Base-by-base conservation (phyloP, 2,797 vertebrate genomes). In the Capromys pilorides region DNA sequence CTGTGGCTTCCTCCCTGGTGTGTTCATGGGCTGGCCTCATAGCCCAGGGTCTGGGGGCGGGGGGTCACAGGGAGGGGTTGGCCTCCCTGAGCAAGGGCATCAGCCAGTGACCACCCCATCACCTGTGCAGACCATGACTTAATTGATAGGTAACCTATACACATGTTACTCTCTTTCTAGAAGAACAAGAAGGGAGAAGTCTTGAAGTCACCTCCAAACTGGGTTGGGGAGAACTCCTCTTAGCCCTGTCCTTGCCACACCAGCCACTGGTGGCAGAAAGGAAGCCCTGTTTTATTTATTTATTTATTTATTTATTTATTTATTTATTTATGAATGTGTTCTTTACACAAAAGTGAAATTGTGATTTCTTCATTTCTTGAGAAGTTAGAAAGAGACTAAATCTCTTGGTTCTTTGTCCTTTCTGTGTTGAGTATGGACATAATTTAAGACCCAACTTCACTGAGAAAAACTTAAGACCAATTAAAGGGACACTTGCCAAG, bases 351-450 rank as follows among this genome's bases (percentile, higher is more conserved):
- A 69, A 10, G 39, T 83, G 24, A 86, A 54, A 54, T 62, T 84
- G 79, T 75, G 7, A 67, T 80, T 73, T 22, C 39, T 94, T 88
- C 62, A 64, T 91, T 92, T 83, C 18, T 84, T 36, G 19, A 95
- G 19, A 90, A 88, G 49, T 66, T 90, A 49, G 82, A 89, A 92
- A 54, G 69, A 0, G 13, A 49, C 14, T 66, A 51, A 78, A 0
- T 0, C n/a, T 85, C 75, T 24, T 5, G 10, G 7, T 12, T n/a
- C 91, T 87, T 90, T 78, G 41, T 84, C 41, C 41, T 92, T 54
- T 62, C 28, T 28, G 19, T 86, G 22, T 57, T 83, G 54, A 90
- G 86, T 79, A 33, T 49, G 33, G 62, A 36, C 2, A 59, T 39
- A 83, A 84, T 39, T 5, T 5, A 64, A 88, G 51, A 59, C 13